Evolutionary conservation across 92 coral and sea anemone genomes (phyloP).

Genomic region (Porites evermanni): DNA sequence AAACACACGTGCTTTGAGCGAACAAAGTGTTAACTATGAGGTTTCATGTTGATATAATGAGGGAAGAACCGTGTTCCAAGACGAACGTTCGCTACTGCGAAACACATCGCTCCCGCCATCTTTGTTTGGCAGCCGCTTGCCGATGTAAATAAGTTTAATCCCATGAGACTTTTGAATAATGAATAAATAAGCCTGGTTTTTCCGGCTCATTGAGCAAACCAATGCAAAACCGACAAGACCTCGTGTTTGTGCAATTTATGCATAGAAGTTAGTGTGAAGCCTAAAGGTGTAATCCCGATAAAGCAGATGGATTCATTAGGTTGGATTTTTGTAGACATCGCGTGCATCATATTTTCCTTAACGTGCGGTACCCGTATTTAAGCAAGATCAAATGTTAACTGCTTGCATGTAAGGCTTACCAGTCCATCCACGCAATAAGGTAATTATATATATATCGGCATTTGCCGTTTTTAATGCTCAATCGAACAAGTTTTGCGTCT

Average conservation of each 20-base stretch:
- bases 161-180: constrained; percentile 38
- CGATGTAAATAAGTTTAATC: constrained; percentile 21
- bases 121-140: constrained; percentile 27
- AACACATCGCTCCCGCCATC: constrained; percentile 30
- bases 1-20: not conserved
- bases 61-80: constrained; percentile 3
- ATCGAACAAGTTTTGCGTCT: not conserved
- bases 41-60: not conserved
- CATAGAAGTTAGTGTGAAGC: not conserved
- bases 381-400: not conserved
- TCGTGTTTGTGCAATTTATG: constrained; percentile 27
- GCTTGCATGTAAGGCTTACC: not conserved
- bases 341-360: not conserved
- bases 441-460: constrained; percentile 8
- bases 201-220: constrained; percentile 51
- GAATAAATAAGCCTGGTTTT: constrained; percentile 28
- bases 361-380: not conserved
- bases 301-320: not conserved
- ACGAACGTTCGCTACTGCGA: not conserved
- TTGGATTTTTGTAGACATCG: not conserved
- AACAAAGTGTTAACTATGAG: not conserved
- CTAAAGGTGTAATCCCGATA: not conserved
- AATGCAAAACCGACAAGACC: constrained; percentile 10
- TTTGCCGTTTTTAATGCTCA: not conserved
- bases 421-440: not conserved